Evolutionary conservation across 1,140 invertebrate genomes (phyloP).

Genomic region (Musca vetustissima): DNA sequence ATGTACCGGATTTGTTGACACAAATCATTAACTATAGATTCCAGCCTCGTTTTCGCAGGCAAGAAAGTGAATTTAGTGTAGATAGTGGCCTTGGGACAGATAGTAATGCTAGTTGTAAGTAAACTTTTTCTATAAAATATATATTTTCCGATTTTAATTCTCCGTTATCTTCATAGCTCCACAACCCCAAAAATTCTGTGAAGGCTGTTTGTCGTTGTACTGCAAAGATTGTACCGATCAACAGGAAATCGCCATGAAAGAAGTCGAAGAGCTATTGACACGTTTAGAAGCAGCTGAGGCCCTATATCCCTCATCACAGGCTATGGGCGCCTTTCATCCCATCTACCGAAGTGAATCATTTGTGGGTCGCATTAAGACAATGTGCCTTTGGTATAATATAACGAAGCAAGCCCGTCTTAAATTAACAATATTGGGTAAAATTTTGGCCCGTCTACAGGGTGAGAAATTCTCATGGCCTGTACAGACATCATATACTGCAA

Average conservation of each 20-base stretch:
- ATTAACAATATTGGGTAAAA: conserved; percentile 74
- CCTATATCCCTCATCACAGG: conserved; percentile 81
- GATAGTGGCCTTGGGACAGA: conserved; percentile 50
- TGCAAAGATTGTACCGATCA: conserved; percentile 69
- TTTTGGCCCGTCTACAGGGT: conserved; percentile 63
- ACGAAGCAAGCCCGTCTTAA: conserved; percentile 81
- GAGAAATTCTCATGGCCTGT: conserved; percentile 54
- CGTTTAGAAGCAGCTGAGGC: conserved; percentile 76
- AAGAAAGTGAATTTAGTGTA: conserved; percentile 39
- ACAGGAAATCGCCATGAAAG: conserved; percentile 70
- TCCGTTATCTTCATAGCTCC: conserved; percentile 33
- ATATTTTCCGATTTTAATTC: not conserved
- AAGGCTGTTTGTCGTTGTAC: conserved; percentile 68
- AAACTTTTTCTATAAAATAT: not conserved
- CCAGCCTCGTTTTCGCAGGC: conserved; percentile 41
- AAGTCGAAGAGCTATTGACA: conserved; percentile 71
- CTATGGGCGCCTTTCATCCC: conserved; percentile 73
- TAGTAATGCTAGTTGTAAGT: conserved; percentile 52
- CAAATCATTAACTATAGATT: conserved; percentile 76
- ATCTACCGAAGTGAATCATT: conserved; percentile 70
- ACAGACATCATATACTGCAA: conserved; percentile 41
- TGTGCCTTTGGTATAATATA: conserved; percentile 90
- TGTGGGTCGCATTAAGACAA: conserved; percentile 69
- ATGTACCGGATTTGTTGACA: conserved; percentile 68
- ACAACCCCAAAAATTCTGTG: conserved; percentile 44